These are phyloP conservation scores for Synergus itoensis DNA, from an alignment of 2,888 invertebrate genomes.

Conservation along the genomic window DNA sequence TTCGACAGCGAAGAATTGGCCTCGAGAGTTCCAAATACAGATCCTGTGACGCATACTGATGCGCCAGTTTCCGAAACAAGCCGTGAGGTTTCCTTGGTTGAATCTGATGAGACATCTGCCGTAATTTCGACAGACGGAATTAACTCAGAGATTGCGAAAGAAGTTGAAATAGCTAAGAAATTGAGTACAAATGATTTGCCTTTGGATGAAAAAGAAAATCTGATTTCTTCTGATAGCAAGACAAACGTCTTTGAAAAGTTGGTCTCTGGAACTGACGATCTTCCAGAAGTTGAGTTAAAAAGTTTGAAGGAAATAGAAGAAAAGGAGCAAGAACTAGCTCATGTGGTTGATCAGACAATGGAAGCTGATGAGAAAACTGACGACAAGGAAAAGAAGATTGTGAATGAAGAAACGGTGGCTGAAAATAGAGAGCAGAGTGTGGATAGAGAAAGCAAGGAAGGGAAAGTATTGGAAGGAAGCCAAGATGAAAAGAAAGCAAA, in stretches of 20 bases:
- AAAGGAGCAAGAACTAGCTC: background rate
- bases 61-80: slow-evolving; percentile 52
- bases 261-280: background rate
- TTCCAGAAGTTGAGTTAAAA: background rate
- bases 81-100: slow-evolving; percentile 42
- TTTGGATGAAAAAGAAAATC: background rate
- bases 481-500: slow-evolving; percentile 41
- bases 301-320: background rate
- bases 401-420: slow-evolving; percentile 44
- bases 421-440: background rate
- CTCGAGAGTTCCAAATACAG: slow-evolving; percentile 41
- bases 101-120: slow-evolving; percentile 36
- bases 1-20: background rate
- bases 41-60: slow-evolving; percentile 44
- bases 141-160: slow-evolving; percentile 50
- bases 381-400: background rate
- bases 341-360: background rate
- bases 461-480: slow-evolving; percentile 23
- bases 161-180: slow-evolving; percentile 43
- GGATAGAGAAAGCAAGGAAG: slow-evolving; percentile 10
- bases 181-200: background rate
- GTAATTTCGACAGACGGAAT: slow-evolving; percentile 50
- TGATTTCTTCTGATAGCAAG: background rate
- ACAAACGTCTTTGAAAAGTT: background rate
- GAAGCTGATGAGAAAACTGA: background rate